Evolutionary conservation across 1,140 invertebrate genomes (phyloP).

Genomic region (Drosophila orosa): DNA sequence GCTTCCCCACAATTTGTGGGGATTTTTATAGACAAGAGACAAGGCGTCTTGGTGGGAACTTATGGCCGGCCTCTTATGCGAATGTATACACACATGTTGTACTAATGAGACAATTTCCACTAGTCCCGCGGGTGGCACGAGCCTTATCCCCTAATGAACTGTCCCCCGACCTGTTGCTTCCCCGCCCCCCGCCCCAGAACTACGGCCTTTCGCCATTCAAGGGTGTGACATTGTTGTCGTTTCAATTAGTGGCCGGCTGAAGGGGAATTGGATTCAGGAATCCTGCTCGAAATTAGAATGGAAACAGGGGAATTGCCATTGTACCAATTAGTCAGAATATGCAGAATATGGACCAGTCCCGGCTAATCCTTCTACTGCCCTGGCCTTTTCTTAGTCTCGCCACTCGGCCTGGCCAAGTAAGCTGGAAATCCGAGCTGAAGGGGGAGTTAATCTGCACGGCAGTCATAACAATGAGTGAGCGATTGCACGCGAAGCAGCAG

Average conservation of each 20-base stretch:
- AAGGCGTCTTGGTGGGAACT: slow-evolving; percentile 45
- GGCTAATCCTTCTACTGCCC: too few relatives aligned
- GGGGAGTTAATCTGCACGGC: slow-evolving; percentile 36
- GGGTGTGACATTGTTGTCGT: slow-evolving; percentile 42
- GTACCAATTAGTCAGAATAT: slow-evolving; percentile 4
- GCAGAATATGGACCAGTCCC: neutral
- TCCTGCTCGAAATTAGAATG: neutral
- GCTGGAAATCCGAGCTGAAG: neutral
- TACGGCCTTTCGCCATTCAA: neutral
- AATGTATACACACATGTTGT: slow-evolving; percentile 17
- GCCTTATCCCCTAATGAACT: slow-evolving; percentile 74
- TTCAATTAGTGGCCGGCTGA: slow-evolving; percentile 60
- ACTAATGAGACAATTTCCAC: slow-evolving; percentile 76
- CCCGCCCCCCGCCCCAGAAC: neutral
- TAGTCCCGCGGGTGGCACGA: slow-evolving; percentile 50
- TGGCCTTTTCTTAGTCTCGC: neutral
- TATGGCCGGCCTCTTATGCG: slow-evolving; percentile 28
- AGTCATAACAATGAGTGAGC: slow-evolving; percentile 48
- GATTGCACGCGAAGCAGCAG: slow-evolving; percentile 48
- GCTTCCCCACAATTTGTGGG: slow-evolving; percentile 30
- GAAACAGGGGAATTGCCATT: neutral
- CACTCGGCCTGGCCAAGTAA: neutral
- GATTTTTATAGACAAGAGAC: slow-evolving; percentile 41
- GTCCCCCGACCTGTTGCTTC: slow-evolving; percentile 27
- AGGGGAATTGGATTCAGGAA: neutral